Conservation (phyloP, 2,797 vertebrate genomes). For the Enteromius unitaeniatus region DNA sequence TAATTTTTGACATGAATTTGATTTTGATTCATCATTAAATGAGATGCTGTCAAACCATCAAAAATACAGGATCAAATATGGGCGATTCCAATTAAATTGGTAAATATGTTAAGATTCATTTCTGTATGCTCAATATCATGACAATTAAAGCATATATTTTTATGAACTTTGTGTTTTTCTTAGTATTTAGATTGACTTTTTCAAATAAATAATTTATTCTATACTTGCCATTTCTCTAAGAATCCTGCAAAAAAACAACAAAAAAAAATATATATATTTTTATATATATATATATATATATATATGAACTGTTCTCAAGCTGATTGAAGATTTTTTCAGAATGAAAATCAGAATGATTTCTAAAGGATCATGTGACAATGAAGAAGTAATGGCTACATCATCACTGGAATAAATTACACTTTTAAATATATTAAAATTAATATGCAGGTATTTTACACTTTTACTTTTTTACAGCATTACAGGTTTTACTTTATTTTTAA, state of each 20-base stretch:
- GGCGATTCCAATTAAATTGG: slow-evolving; percentile 1
- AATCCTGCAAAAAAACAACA: neutral
- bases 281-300: too few relatives aligned
- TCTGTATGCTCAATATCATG: slow-evolving; percentile 37
- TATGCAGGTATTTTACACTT: neutral
- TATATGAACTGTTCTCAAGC: neutral
- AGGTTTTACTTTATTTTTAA: neutral
- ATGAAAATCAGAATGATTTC: neutral
- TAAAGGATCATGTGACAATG: neutral
- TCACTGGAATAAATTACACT: neutral
- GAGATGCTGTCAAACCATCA: neutral
- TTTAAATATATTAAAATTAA: neutral
- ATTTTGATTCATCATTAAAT: neutral
- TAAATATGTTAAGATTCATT: slow-evolving; percentile 33
- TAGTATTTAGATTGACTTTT: neutral
- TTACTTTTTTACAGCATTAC: neutral
- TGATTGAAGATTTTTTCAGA: neutral
- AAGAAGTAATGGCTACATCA: neutral
- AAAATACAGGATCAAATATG: neutral
- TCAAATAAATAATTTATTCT: neutral
- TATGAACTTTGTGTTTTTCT: slow-evolving; percentile 38
- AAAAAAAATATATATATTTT: too few relatives aligned
- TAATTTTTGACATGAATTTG: neutral
- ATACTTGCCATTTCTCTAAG: neutral
- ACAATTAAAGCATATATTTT: slow-evolving; percentile 60